phyloP scores from a whole-genome alignment of 2,797 vertebrate species.

The Poecilia wingei region DNA sequence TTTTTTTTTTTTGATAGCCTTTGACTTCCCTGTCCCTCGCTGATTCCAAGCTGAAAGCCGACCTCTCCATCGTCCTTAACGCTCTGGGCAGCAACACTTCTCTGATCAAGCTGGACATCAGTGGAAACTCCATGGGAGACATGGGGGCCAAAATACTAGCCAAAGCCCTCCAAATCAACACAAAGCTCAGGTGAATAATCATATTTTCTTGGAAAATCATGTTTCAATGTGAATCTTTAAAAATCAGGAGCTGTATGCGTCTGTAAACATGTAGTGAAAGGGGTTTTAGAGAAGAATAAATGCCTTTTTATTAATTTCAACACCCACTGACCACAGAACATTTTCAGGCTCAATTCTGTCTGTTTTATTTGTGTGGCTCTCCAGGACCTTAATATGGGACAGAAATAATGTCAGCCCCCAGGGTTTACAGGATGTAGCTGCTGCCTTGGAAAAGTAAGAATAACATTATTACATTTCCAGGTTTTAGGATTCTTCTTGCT shows the following conservation, averaged over 20 bases:
- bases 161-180: constrained; percentile 97
- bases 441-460: constrained; percentile 94
- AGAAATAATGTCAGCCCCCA: constrained; percentile 92
- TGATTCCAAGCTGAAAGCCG: constrained; percentile 92
- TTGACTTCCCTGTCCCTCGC: constrained; percentile 92
- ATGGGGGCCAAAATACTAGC: constrained; percentile 98
- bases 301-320: neutral
- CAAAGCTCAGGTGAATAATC: constrained; percentile 89
- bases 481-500: neutral
- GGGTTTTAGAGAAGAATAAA: neutral
- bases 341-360: neutral
- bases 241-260: neutral
- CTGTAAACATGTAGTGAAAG: neutral
- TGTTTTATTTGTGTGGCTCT: constrained; percentile 15
- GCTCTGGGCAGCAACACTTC: constrained; percentile 95
- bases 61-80: constrained; percentile 93
- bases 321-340: neutral
- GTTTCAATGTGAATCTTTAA: neutral
- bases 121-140: constrained; percentile 96
- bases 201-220: neutral
- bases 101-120: constrained; percentile 93
- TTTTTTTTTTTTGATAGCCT: constrained; percentile 76
- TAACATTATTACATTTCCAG: neutral
- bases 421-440: constrained; percentile 94
- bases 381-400: constrained; percentile 95